Conservation (phyloP, 2,888 invertebrate species). For the Machimus rusticus region DNA sequence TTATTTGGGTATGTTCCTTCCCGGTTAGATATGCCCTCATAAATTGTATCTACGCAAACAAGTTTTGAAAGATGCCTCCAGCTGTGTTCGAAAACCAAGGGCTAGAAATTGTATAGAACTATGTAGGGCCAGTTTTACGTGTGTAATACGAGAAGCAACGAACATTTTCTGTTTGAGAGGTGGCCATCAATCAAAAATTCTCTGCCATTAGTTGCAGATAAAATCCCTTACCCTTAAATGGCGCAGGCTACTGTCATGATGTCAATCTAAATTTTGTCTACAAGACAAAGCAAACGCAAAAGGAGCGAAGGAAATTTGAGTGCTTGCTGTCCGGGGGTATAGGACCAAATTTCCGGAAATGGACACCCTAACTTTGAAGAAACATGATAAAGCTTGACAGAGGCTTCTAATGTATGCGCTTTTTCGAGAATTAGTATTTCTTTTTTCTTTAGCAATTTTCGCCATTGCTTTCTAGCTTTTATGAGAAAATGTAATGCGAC, state of each 20-base stretch:
- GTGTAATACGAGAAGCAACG: background rate
- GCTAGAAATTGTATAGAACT: background rate
- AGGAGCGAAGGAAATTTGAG: background rate
- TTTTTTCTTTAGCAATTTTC: background rate
- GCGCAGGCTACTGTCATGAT: constrained; percentile 22
- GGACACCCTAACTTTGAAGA: constrained; percentile 15
- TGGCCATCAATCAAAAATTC: constrained; percentile 34
- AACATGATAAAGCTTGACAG: constrained; percentile 18
- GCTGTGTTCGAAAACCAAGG: background rate
- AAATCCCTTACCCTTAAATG: constrained; percentile 7
- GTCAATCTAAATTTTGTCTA: constrained; percentile 28
- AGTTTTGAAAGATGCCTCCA: background rate
- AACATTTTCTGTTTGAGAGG: constrained; percentile 8
- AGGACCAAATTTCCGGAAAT: constrained; percentile 26
- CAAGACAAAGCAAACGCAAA: constrained; percentile 17
- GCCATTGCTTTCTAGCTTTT: background rate
- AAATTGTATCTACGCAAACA: constrained; percentile 17
- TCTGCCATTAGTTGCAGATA: constrained; percentile 4
- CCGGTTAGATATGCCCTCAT: background rate
- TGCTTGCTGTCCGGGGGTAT: background rate
- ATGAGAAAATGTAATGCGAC: background rate
- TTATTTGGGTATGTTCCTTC: constrained; percentile 1
- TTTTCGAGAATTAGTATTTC: background rate
- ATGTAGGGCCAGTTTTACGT: background rate
- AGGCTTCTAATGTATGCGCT: constrained; percentile 20